phyloP scores from a whole-genome alignment of 2,113 vertebrate species.

The Synodontis membranacea region DNA sequence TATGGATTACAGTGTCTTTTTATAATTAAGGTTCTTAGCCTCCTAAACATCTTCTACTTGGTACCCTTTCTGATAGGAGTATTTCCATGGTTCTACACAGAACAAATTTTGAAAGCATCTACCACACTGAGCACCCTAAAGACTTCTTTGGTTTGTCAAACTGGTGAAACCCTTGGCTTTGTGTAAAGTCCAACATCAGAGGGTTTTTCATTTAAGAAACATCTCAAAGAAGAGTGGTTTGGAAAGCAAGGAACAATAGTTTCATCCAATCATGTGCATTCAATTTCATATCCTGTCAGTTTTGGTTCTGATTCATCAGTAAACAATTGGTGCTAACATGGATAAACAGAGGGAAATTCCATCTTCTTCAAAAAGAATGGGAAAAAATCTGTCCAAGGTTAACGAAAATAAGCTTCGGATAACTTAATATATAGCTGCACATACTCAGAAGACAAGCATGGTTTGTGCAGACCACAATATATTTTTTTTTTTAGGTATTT shows the following conservation, averaged over 20 bases:
- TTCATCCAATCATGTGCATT: no score
- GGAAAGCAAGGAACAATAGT: neutral
- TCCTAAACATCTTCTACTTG: neutral
- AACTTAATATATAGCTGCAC: no score
- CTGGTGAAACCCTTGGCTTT: neutral
- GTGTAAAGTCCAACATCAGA: neutral
- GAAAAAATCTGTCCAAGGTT: no score
- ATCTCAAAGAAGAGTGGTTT: neutral
- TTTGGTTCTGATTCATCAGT: no score
- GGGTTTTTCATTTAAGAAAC: neutral
- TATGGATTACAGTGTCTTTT: neutral
- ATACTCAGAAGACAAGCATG: no score
- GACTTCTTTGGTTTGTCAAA: neutral
- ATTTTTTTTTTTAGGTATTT: no score
- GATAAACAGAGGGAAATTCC: no score
- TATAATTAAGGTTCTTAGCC: neutral
- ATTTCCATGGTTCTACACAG: neutral
- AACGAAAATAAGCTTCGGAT: no score
- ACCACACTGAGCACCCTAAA: neutral
- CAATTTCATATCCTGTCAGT: no score
- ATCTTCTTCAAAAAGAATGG: no score
- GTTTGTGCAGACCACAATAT: no score
- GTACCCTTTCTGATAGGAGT: neutral
- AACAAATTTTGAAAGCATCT: neutral
- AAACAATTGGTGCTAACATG: no score